Conservation (phyloP, 1,140 invertebrate species). For the Magallana angulata region DNA sequence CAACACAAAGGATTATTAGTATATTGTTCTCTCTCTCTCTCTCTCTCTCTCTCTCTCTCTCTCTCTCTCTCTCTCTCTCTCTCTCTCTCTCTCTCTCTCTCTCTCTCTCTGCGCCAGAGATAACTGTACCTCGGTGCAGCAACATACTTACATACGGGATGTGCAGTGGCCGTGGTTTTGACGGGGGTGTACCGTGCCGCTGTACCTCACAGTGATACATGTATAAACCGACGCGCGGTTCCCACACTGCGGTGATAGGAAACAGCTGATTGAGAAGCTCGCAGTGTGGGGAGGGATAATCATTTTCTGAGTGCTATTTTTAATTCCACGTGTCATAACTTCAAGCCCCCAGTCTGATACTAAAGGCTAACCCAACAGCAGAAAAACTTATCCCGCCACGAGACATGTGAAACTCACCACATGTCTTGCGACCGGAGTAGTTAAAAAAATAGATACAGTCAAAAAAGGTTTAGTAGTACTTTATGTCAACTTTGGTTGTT, state of each 20-base stretch:
- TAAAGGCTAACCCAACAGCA: not conserved
- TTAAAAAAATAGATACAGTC: no score
- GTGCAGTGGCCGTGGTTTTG: no score
- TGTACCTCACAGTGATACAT: not conserved
- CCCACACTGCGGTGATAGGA: constrained; percentile 7
- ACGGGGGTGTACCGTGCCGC: no score
- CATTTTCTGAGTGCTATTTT: not conserved
- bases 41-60: not conserved
- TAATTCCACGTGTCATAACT: constrained; percentile 30
- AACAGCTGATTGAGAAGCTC: constrained; percentile 13
- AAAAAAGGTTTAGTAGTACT: no score
- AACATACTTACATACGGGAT: not conserved
- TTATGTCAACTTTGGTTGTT: no score
- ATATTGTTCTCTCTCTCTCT: not conserved
- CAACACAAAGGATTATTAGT: no score
- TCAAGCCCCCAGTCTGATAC: not conserved
- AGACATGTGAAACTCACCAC: not conserved
- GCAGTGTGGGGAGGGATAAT: not conserved
- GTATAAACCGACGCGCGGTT: not conserved
- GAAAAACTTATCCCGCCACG: not conserved
- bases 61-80: not conserved
- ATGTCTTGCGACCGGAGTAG: not conserved
- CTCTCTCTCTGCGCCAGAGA: not conserved
- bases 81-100: not conserved
- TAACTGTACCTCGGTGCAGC: no score